A percentile compares a stretch with the other conserved stretches of the same genome.
Evolutionary conservation across 2,888 invertebrate species (phyloP).

Genomic region (Steromphala cineraria): DNA sequence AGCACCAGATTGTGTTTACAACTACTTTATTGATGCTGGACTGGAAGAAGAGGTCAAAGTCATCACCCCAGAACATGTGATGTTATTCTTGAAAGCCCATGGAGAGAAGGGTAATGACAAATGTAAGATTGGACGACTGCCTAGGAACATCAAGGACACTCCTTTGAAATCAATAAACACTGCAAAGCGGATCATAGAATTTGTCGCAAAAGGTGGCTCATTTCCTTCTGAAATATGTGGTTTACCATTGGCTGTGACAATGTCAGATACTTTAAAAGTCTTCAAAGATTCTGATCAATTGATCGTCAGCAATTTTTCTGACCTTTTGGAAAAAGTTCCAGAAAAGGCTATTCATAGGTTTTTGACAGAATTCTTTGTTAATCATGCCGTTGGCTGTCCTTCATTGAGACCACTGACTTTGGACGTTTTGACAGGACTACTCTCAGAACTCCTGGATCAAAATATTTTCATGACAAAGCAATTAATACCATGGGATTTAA

Average conservation of each 20-base stretch:
- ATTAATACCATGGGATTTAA: background rate
- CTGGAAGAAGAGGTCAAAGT: background rate
- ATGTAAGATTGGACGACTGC: background rate
- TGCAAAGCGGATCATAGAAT: background rate
- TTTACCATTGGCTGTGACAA: background rate
- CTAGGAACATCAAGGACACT: background rate
- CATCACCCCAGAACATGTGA: slow-evolving; percentile 8
- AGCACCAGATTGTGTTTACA: background rate
- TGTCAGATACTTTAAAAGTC: background rate
- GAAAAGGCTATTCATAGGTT: slow-evolving; percentile 3
- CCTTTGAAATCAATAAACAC: background rate
- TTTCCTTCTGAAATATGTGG: background rate
- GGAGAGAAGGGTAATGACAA: background rate
- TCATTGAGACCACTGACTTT: background rate
- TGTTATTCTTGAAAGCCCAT: slow-evolving; percentile 1
- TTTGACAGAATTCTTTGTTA: background rate
- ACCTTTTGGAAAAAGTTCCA: slow-evolving; percentile 16
- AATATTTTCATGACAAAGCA: background rate
- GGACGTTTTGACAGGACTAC: background rate
- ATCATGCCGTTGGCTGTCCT: background rate
- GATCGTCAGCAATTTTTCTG: background rate
- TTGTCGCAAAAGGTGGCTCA: background rate
- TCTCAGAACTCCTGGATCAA: background rate
- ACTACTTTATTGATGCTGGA: background rate
- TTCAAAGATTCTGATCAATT: background rate